phyloP scores from a whole-genome alignment of 2,888 invertebrate species.

The Leptinotarsa peninsularis region DNA sequence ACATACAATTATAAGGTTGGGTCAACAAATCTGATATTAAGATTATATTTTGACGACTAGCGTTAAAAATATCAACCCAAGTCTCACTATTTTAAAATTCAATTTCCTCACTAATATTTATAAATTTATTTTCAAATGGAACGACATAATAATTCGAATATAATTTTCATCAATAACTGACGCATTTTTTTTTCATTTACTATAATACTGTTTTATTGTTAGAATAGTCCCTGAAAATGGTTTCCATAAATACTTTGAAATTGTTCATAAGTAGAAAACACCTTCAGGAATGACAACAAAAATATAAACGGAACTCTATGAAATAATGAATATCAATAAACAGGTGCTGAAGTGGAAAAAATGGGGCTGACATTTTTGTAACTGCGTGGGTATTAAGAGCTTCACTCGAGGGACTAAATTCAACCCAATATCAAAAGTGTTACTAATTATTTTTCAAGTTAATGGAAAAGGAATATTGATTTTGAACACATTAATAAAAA shows the following conservation, averaged over 20 bases:
- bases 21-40: neutral
- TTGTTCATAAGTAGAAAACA: neutral
- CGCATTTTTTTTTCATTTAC: neutral
- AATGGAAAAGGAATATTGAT: neutral
- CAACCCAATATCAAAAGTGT: neutral
- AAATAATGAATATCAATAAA: neutral
- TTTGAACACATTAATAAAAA: neutral
- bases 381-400: no score
- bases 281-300: neutral
- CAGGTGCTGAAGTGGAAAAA: neutral
- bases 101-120: neutral
- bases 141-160: neutral
- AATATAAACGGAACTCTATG: slow-evolving; percentile 24
- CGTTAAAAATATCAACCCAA: neutral
- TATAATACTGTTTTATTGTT: neutral
- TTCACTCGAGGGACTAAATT: neutral
- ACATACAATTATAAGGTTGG: neutral
- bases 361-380: no score
- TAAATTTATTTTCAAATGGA: neutral
- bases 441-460: neutral
- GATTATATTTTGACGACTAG: neutral
- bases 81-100: neutral
- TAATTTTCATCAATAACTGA: neutral
- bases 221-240: no score
- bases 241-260: neutral